These are phyloP conservation scores for Diarsia brunnea DNA, from an alignment of 2,888 invertebrate species.

Conservation along the genomic window DNA sequence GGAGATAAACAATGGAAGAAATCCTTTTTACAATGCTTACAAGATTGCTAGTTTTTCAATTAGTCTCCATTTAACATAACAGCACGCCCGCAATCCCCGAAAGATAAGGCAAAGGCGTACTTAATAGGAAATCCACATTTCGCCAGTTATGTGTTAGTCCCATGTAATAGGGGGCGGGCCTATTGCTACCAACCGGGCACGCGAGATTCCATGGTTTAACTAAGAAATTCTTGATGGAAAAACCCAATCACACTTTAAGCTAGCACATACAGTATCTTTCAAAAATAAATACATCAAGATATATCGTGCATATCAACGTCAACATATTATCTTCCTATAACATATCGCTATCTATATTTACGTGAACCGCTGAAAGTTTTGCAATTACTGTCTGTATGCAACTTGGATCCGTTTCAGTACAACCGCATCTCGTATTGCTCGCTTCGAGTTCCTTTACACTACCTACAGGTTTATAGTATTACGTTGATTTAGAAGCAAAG, in stretches of 20 bases:
- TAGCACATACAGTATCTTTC: too few relatives aligned
- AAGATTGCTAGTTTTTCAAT: neutral
- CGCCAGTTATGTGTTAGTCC: too few relatives aligned
- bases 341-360: neutral
- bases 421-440: conserved; percentile 41
- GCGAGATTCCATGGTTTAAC: too few relatives aligned
- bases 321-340: neutral
- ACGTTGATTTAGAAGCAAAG: neutral
- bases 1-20: neutral
- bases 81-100: too few relatives aligned
- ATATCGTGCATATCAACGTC: neutral
- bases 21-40: neutral
- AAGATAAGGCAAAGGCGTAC: too few relatives aligned
- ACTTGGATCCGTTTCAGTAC: conserved; percentile 41
- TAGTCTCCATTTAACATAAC: neutral
- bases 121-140: too few relatives aligned
- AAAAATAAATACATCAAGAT: neutral
- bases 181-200: too few relatives aligned
- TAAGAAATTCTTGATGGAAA: too few relatives aligned
- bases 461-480: neutral
- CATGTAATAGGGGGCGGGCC: too few relatives aligned
- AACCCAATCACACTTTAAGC: too few relatives aligned
- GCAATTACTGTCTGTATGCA: conserved; percentile 58
- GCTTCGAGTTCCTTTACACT: conserved; percentile 29
- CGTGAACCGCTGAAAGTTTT: conserved; percentile 44